Conservation (phyloP, 2,113 vertebrate species). For the Oncorhynchus keta region DNA sequence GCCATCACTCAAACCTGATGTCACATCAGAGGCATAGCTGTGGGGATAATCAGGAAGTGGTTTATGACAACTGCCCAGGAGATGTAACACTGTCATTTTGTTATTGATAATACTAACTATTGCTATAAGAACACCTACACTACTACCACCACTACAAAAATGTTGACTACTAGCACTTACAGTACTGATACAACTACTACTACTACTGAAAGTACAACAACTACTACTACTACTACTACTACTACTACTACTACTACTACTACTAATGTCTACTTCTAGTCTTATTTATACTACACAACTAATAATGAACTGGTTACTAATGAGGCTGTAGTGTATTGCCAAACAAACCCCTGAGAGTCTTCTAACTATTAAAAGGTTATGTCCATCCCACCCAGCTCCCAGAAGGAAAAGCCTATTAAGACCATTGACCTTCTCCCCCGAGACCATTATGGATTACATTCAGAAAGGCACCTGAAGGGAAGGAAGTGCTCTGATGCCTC, state of each 20-base stretch:
- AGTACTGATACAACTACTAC: neutral
- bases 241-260: neutral
- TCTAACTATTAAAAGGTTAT: neutral
- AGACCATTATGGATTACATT: too few relatives aligned
- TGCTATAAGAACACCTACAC: neutral
- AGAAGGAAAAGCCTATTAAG: neutral
- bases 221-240: too few relatives aligned
- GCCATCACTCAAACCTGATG: slow-evolving; percentile 85
- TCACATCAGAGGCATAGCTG: slow-evolving; percentile 87
- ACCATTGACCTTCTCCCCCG: neutral
- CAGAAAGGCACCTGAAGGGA: too few relatives aligned
- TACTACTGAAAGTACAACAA: neutral
- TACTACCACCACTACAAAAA: neutral
- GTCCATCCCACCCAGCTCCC: too few relatives aligned
- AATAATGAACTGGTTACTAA: neutral
- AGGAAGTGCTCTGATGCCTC: too few relatives aligned
- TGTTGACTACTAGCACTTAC: neutral
- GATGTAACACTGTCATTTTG: too few relatives aligned
- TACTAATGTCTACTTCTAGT: neutral
- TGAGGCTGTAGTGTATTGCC: neutral
- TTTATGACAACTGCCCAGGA: neutral
- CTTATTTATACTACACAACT: neutral
- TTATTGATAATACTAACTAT: neutral
- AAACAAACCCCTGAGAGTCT: neutral
- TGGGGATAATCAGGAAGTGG: neutral